Evolutionary conservation across 2,888 invertebrate species (phyloP).

Genomic region (Galeopsomyia nigrocyanea): DNA sequence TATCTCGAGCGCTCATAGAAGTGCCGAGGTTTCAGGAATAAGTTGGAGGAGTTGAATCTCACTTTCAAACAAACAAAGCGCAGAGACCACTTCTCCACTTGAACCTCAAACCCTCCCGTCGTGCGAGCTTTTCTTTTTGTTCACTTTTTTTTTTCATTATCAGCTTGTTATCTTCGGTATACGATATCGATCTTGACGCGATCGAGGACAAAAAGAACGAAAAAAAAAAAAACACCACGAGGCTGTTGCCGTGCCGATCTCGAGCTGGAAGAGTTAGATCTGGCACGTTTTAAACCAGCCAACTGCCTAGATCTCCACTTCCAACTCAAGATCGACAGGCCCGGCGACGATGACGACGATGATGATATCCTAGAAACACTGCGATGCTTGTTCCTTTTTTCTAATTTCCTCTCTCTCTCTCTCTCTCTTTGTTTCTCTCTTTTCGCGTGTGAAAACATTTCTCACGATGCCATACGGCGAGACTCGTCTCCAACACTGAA

Average conservation of each 20-base stretch:
- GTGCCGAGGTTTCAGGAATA: conserved; percentile 69
- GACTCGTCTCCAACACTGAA: neutral
- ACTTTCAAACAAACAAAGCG: conserved; percentile 73
- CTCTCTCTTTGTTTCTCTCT: conserved; percentile 1
- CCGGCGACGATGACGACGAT: neutral
- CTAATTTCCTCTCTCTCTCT: conserved; percentile 5
- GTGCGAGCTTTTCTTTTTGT: neutral
- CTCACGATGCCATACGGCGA: conserved; percentile 19
- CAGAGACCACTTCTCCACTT: conserved; percentile 79
- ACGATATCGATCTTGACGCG: too few species aligned
- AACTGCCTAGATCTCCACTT: conserved; percentile 77
- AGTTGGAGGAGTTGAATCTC: conserved; percentile 86
- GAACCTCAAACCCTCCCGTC: conserved; percentile 63
- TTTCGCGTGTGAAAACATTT: neutral
- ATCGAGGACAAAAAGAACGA: neutral
- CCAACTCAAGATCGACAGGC: conserved; percentile 71
- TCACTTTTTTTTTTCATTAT: neutral
- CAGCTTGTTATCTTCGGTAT: too few species aligned
- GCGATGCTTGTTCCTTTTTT: too few species aligned
- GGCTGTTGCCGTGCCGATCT: conserved; percentile 58
- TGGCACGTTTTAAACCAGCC: conserved; percentile 71
- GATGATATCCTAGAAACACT: too few species aligned
- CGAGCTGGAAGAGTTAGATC: conserved; percentile 85
- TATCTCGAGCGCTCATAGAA: neutral
- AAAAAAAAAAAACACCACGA: conserved; percentile 39